Evolutionary conservation across 2,888 invertebrate genomes (phyloP).

Genomic region (Listrodromus nycthemerus): DNA sequence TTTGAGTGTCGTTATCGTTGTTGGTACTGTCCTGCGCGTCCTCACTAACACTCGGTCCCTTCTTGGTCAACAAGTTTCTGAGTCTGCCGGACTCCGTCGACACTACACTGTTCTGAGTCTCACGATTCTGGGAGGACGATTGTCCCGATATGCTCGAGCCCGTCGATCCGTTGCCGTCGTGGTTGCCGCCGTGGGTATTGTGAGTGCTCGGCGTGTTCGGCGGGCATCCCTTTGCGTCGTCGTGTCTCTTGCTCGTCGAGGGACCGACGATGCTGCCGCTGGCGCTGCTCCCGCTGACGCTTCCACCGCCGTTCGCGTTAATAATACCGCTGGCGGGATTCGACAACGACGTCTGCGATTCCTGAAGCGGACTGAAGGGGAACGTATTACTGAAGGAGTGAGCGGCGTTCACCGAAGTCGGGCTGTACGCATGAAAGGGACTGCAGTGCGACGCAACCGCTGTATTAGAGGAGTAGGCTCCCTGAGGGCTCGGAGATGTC

Average conservation of each 20-base stretch:
- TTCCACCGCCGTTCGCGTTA: slow-evolving; percentile 82
- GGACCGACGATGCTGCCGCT: slow-evolving; percentile 79
- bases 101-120: slow-evolving; percentile 75
- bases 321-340: slow-evolving; percentile 74
- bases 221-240: slow-evolving; percentile 56
- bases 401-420: slow-evolving; percentile 85
- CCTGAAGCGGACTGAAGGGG: slow-evolving; percentile 88
- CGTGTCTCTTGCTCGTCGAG: slow-evolving; percentile 67
- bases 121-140: slow-evolving; percentile 63
- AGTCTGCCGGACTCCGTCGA: slow-evolving; percentile 85
- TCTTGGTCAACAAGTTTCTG: slow-evolving; percentile 85
- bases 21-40: slow-evolving; percentile 77
- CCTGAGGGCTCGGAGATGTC: slow-evolving; percentile 84
- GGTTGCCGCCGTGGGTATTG: slow-evolving; percentile 57
- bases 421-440: slow-evolving; percentile 83
- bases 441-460: slow-evolving; percentile 86
- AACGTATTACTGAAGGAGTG: slow-evolving; percentile 86
- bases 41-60: slow-evolving; percentile 78
- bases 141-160: slow-evolving; percentile 51
- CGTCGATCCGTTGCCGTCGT: slow-evolving; percentile 62
- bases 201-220: slow-evolving; percentile 46
- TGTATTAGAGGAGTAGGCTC: slow-evolving; percentile 82
- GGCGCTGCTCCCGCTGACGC: slow-evolving; percentile 76
- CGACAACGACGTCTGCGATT: slow-evolving; percentile 83
- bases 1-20: slow-evolving; percentile 82